Base-by-base conservation (phyloP, 2,797 vertebrate species). In the Phataginus tricuspis region DNA sequence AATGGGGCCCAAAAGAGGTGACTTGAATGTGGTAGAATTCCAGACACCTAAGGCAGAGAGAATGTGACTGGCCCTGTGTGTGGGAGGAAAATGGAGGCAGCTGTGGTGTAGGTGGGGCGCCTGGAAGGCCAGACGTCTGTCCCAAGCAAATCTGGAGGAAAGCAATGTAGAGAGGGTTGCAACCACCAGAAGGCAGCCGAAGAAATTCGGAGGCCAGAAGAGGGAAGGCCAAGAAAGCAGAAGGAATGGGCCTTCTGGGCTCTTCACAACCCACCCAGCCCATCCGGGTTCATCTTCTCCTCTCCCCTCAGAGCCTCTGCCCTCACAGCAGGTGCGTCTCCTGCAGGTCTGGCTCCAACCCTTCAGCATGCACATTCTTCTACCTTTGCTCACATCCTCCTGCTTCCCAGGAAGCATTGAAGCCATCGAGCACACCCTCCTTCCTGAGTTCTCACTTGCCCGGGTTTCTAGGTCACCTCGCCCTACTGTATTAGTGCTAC, bases 311-410 rank as follows among this genome's bases (percentile, higher is more conserved):
- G 42, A 16, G 21, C 45, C 57, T 77, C 68, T 0, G 2, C 9
- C 39, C 37, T 84, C 37, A 4, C 39, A 68, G 53, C 66, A 68
- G 78, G 27, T 25, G 27, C 0, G 6, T 14, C 34, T 74, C n/a
- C 51, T 71, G 8, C 10, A 45, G 45, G 45, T 10, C 27, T 31
- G 2, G n/a, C 21, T 25, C n/a, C 42, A 16, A 7, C 7, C 23
- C 39, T 31, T 72, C 42, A n/a, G 29, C 4, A 0, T 1, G 66
- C 11, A 61, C 91, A 90, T 96, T 90, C 96, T 93, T 92, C 10
- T 4, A 29, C 19, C 49, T 89, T 78, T 91, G 75, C 49, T 96
- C 96, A 96, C 7, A 4, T 45, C 69, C 64, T 92, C 75, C 64
- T 63, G 69, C 25, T 74, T 74, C 51, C 61, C 6, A 0, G 4